Conservation (phyloP, 2,888 invertebrate genomes). For the Scelioninae gen. 2 region DNA sequence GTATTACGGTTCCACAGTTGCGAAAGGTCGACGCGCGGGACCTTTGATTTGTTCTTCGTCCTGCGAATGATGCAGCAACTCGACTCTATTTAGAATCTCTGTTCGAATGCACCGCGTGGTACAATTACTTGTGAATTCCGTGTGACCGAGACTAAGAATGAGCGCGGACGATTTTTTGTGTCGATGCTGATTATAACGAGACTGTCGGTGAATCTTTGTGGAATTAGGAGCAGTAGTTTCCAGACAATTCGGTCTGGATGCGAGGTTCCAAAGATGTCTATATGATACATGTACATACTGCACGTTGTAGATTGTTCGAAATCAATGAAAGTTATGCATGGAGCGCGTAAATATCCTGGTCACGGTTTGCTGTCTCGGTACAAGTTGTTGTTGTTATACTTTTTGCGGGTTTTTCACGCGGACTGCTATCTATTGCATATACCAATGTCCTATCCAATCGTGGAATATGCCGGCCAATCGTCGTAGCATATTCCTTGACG, state of each 20-base stretch:
- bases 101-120: slow-evolving; percentile 61
- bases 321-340: slow-evolving; percentile 40
- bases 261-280: slow-evolving; percentile 42
- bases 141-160: slow-evolving; percentile 55
- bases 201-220: slow-evolving; percentile 39
- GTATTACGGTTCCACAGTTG: slow-evolving; percentile 42
- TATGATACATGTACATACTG: slow-evolving; percentile 38
- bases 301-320: slow-evolving; percentile 25
- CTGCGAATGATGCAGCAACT: slow-evolving; percentile 55
- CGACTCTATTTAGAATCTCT: slow-evolving; percentile 55
- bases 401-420: no score
- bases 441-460: no score
- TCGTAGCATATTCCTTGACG: no score
- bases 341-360: slow-evolving; percentile 30
- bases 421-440: no score
- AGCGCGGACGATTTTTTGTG: slow-evolving; percentile 50
- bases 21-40: no score
- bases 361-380: no score
- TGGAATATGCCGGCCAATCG: no score
- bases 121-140: slow-evolving; percentile 59
- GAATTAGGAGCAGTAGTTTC: slow-evolving; percentile 52
- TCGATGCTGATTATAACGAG: slow-evolving; percentile 48
- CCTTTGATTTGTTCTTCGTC: slow-evolving; percentile 44
- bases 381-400: no score
- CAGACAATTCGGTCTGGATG: slow-evolving; percentile 30